Evolutionary conservation across 2,888 invertebrate genomes (phyloP).

Genomic region (Leptinotarsa juncta): DNA sequence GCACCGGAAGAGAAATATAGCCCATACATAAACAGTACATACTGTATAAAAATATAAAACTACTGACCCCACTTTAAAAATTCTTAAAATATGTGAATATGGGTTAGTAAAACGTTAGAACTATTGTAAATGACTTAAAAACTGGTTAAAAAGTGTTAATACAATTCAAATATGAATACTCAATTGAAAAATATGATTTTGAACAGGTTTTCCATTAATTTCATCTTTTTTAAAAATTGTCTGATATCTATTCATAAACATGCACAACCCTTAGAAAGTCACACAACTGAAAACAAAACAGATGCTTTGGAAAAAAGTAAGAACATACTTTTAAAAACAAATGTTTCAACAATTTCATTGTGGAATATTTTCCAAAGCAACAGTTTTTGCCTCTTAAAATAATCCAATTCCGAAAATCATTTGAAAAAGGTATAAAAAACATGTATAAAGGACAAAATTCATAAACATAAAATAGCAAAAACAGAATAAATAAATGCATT

Average conservation of each 20-base stretch:
- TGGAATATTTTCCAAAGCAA: background rate
- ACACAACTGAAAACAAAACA: constrained; percentile 12
- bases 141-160: constrained; percentile 26
- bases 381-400: background rate
- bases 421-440: constrained; percentile 4
- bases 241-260: background rate
- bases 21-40: background rate
- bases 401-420: background rate
- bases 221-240: background rate
- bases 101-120: constrained; percentile 26
- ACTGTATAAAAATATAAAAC: background rate
- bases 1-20: background rate
- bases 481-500: constrained; percentile 15
- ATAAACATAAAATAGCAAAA: constrained; percentile 9
- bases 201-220: constrained; percentile 1
- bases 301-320: constrained; percentile 2
- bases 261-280: constrained; percentile 14
- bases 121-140: constrained; percentile 27
- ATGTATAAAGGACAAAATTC: constrained; percentile 12
- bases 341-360: background rate
- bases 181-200: constrained; percentile 19
- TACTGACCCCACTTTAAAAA: constrained; percentile 16
- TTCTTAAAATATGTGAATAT: constrained; percentile 8
- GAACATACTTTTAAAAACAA: background rate
- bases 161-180: constrained; percentile 20